A percentile compares a stretch with the other conserved stretches of the same genome.
Evolutionary conservation across 2,888 invertebrate species (phyloP).

Genomic region (Tenodera sinensis): DNA sequence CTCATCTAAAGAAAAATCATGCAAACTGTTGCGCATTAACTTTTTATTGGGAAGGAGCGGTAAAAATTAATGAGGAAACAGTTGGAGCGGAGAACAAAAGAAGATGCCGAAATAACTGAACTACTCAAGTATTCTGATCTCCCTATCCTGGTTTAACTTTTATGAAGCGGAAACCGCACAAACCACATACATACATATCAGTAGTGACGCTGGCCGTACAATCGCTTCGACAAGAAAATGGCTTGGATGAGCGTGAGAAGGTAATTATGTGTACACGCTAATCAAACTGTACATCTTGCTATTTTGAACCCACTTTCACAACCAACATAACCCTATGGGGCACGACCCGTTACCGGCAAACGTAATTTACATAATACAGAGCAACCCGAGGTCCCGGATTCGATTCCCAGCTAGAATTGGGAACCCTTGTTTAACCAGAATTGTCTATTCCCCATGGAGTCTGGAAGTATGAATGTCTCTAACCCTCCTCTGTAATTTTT

Average conservation of each 20-base stretch:
- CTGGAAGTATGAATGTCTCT: too few species aligned
- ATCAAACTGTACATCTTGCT: neutral
- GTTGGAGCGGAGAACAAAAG: neutral
- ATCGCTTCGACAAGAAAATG: neutral
- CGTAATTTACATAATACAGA: too few species aligned
- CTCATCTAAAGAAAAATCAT: neutral
- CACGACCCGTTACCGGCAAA: too few species aligned
- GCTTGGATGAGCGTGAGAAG: neutral
- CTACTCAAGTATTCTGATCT: neutral
- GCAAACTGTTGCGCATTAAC: neutral
- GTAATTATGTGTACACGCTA: neutral
- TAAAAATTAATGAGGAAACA: neutral
- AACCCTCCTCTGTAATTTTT: too few species aligned
- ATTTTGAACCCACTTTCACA: neutral
- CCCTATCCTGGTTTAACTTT: neutral
- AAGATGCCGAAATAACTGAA: neutral
- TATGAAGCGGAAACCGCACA: constrained; percentile 13
- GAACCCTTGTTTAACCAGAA: too few species aligned
- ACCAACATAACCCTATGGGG: too few species aligned
- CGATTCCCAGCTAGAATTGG: too few species aligned
- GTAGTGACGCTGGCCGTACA: constrained; percentile 32
- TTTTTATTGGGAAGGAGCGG: neutral
- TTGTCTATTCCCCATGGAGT: too few species aligned
- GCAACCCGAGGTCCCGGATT: too few species aligned
- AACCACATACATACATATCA: constrained; percentile 17